phyloP scores from a whole-genome alignment of 35 echinoderm and acorn worm species.

The Antedon bifida region DNA sequence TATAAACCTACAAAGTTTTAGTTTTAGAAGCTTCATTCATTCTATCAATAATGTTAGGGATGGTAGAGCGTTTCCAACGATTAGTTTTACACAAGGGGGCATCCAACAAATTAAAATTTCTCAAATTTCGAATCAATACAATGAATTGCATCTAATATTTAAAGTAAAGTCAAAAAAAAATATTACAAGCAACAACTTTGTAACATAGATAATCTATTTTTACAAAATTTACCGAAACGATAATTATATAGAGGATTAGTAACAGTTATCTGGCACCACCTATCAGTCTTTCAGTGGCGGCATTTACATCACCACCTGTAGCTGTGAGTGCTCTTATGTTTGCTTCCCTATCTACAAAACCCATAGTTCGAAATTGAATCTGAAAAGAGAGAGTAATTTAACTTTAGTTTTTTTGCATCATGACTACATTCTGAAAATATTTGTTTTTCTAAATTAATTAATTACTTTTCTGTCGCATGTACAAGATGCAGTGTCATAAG shows the following conservation, averaged over 20 bases:
- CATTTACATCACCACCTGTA: constrained; percentile 86
- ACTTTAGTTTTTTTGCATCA: no score
- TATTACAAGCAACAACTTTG: background rate
- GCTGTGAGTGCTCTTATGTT: constrained; percentile 73
- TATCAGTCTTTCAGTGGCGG: constrained; percentile 70
- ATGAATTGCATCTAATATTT: background rate
- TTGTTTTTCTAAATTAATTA: no score
- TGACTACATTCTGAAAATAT: no score
- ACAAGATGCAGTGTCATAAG: no score
- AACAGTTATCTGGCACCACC: background rate
- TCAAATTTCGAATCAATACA: no score
- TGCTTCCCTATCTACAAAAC: constrained; percentile 62
- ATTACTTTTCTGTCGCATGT: no score
- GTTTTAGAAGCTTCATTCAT: no score
- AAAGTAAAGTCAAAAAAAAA: background rate
- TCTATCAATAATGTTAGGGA: no score
- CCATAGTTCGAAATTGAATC: constrained; percentile 63
- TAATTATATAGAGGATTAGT: background rate
- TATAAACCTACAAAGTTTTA: no score
- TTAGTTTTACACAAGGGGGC: no score
- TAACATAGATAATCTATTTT: background rate
- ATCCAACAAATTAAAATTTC: no score
- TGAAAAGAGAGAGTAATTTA: constrained; percentile 6
- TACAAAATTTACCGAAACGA: background rate
- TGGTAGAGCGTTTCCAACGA: no score